Evolutionary conservation across 2,113 vertebrate species (phyloP), one percentile per base, ranked within the genome.

Genomic region (Chloebia gouldiae): DNA sequence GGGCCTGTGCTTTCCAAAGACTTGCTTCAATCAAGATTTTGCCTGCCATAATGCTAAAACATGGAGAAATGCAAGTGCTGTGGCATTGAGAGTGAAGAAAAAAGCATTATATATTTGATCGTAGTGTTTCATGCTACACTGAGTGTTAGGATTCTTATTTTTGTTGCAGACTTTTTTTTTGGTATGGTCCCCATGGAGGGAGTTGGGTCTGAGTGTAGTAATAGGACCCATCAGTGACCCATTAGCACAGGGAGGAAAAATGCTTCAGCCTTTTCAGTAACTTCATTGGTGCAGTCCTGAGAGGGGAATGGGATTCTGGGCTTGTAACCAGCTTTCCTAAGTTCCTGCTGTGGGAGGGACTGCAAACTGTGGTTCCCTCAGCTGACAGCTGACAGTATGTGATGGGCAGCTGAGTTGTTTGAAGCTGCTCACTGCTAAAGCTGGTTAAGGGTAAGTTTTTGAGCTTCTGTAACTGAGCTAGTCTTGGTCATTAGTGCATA

Each of bases 301-400:
- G 27, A 63, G 60, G 25, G 16, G 5, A 54, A 7, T 24, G 49
- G 45, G 13, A 18, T 82, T 91, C 40, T 70, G 71, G 57, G 42
- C 23, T 80, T 44, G n/a, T 51, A 70, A 40, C 20, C 37, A 53
- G 28, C 28, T 72, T 87, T 76, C 25, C 19, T 5, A n/a, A n/a
- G 6, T 68, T 60, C 45, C 30, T 31, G 0, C 40, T 37, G 1
- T 28, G 27, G 20, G 13, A 6, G 10, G 51, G 25, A 25, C n/a
- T 84, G 42, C 50, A 23, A 10, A 24, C 37, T 35, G 13, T 28
- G 25, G 11, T 15, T 66, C 37, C 27, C 31, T 66, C 51, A 42
- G 21, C 25, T 49, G 24, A 9, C 25, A 6, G 20, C n/a, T n/a
- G n/a, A n/a, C n/a, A n/a, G 4, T 65, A 10, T 47, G 16, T 45